These are phyloP conservation scores for Arenaria interpres DNA, from an alignment of 2,113 vertebrate species.

Conservation along the genomic window DNA sequence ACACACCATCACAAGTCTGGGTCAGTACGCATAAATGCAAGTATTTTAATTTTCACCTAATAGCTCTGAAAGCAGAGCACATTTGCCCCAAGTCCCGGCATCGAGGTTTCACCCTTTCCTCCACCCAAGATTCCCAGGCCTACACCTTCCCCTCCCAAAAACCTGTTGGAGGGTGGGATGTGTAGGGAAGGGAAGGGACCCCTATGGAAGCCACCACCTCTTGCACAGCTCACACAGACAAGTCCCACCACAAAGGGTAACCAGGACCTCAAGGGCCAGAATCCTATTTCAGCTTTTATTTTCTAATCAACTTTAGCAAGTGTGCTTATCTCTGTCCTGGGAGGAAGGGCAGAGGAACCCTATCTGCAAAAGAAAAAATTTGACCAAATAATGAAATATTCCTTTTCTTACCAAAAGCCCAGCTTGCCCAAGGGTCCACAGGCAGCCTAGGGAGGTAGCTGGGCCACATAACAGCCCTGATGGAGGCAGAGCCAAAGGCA, in stretches of 20 bases:
- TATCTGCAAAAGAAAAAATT: neutral
- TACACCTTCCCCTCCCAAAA: neutral
- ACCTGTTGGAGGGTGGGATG: accelerated
- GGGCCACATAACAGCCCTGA: accelerated
- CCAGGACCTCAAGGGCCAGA: neutral
- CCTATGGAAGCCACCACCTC: neutral
- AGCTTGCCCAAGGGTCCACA: accelerated
- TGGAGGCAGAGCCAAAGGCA: too few relatives aligned
- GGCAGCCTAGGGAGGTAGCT: accelerated
- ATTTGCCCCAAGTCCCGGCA: too few relatives aligned
- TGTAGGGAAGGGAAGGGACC: accelerated
- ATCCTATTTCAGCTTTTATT: neutral
- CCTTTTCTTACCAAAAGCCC: neutral
- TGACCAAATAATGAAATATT: neutral
- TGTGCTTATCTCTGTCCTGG: neutral
- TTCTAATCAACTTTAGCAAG: neutral
- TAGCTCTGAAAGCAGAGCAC: neutral
- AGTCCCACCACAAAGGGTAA: neutral
- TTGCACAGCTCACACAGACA: accelerated
- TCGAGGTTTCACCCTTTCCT: neutral
- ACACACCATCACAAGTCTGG: neutral
- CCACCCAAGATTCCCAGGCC: neutral
- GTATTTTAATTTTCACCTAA: neutral
- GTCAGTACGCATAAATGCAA: accelerated
- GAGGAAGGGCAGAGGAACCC: neutral